phyloP scores from a whole-genome alignment of 2,797 vertebrate species.

The Melanotaenia maccullochi region DNA sequence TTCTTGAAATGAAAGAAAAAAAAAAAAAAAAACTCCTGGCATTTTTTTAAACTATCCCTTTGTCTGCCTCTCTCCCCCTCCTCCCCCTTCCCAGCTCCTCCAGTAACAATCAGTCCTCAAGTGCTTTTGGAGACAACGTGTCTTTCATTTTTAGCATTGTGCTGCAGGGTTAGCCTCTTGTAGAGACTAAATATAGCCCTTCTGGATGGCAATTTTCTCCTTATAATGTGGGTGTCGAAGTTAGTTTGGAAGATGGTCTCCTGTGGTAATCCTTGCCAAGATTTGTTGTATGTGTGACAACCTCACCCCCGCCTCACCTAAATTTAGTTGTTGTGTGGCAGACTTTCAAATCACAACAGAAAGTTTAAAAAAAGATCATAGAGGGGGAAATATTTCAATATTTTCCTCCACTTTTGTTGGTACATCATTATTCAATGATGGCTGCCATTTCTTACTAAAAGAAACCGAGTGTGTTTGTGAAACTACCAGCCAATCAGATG shows the following conservation, averaged over 20 bases:
- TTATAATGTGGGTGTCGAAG: conserved; percentile 31
- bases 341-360: conserved; percentile 11
- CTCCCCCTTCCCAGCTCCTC: background rate
- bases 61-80: conserved; percentile 10
- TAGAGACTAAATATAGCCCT: background rate
- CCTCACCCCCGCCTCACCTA: conserved; percentile 29
- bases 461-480: background rate
- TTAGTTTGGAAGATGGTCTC: conserved; percentile 25
- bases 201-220: conserved; percentile 6
- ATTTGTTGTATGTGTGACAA: conserved; percentile 29
- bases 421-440: conserved; percentile 8
- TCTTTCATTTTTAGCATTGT: background rate
- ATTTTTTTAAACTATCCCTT: conserved; percentile 6
- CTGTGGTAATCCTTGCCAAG: conserved; percentile 10
- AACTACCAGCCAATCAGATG: conserved; percentile 29
- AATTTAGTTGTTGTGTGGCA: conserved; percentile 19
- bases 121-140: background rate
- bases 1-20: conserved; percentile 4
- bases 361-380: background rate
- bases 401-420: background rate
- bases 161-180: background rate
- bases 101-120: background rate
- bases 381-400: background rate
- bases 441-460: background rate
- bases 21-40: background rate